phyloP scores from a whole-genome alignment of 2,113 vertebrate species.

The Fukomys damarensis region DNA sequence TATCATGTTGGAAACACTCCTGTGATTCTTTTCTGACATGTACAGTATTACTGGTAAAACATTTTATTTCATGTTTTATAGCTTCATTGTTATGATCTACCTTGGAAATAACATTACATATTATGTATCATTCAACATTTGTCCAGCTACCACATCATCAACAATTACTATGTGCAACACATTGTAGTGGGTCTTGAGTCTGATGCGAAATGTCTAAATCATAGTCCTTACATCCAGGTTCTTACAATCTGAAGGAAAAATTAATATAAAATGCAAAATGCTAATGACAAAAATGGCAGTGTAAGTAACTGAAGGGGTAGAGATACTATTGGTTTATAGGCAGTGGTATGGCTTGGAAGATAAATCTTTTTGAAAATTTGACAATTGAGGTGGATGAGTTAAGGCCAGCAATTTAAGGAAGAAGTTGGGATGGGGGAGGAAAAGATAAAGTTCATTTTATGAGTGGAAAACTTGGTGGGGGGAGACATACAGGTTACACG shows the following conservation, averaged over 20 bases:
- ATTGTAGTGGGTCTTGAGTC: background rate
- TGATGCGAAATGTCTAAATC: background rate
- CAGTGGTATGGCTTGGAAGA: background rate
- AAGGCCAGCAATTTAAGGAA: background rate
- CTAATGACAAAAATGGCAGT: background rate
- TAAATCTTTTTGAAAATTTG: background rate
- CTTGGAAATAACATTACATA: background rate
- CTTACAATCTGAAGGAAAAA: background rate
- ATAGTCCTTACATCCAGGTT: background rate
- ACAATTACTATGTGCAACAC: background rate
- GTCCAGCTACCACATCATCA: background rate
- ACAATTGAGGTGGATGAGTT: background rate
- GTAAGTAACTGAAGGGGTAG: background rate
- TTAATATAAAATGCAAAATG: background rate
- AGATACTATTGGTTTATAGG: background rate
- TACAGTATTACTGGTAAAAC: background rate
- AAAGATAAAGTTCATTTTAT: background rate
- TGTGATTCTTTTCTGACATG: background rate
- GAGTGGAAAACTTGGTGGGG: background rate
- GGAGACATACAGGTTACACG: background rate
- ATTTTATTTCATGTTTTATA: slow-evolving; percentile 33
- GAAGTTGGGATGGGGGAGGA: background rate
- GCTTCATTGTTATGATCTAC: background rate
- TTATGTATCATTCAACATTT: background rate
- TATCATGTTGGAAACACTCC: background rate